Evolutionary conservation across 1,140 invertebrate species (phyloP), one percentile per base, ranked within the genome.

Genomic region (Aphelinus certus): DNA sequence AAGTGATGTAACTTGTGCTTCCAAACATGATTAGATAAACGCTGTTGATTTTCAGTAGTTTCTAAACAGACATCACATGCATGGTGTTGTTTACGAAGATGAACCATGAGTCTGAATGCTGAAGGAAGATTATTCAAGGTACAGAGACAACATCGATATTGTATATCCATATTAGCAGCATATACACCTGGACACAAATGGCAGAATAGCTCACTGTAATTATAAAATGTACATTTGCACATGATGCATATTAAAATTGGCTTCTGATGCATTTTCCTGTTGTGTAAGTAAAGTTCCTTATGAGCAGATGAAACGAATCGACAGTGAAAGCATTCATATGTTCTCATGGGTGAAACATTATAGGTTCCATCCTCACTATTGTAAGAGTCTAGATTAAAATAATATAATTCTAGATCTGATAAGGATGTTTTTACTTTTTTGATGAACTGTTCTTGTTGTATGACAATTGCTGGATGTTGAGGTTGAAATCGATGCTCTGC

Each of bases 1-100:
- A 95, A 84, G 86, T 96, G 94, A 85, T 95, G 90, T 48, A 96
- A 84, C 84, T 95, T 96, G 83, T 96, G 95, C 83, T 96, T 96
- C 93, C 94, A 95, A 53, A 96, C 93, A 82, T 96, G 95, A 76
- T 93, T 93, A 5, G 94, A 95, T 1, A 96, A 85, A 79, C 92
- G 90, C 73, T 92, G 91, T 81, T 95, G 94, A 84, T 92, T 93
- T 65, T 91, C 90, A 73, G 94, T 94, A 65, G 91, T 90, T 84
- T 95, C 94, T 72, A 96, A 86, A 84, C 95, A 96, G 3, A 95
- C 93, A 86, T 96, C 94, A 87, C 95, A 96, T 2, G 92, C 91
- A 83, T 94, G 92, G 84, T 96, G 95, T 71, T 91, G 89, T 82
- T 95, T 95, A 49, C 95, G 83, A 73, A 96, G 83, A 86, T 96